A percentile compares a stretch with the other conserved stretches of the same genome.
phyloP scores from a whole-genome alignment of 2,797 vertebrate species.

The Cirrhinus molitorella region DNA sequence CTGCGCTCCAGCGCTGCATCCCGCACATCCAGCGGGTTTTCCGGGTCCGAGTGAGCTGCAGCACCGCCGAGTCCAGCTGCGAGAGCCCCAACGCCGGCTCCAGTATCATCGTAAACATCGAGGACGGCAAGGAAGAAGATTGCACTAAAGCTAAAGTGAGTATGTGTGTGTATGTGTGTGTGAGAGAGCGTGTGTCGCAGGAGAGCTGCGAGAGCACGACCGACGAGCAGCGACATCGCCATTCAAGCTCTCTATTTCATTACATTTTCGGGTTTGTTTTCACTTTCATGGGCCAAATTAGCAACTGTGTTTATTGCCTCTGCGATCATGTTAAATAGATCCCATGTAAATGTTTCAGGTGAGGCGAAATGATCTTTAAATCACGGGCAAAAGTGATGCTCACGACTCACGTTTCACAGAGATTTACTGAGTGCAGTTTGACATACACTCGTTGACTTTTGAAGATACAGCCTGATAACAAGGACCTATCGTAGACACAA shows the following conservation, averaged over 20 bases:
- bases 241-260: background rate
- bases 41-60: slow-evolving; percentile 66
- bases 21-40: slow-evolving; percentile 69
- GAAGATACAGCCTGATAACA: background rate
- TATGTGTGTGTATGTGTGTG: slow-evolving; percentile 45
- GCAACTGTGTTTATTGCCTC: background rate
- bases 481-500: background rate
- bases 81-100: slow-evolving; percentile 75
- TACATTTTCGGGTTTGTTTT: background rate
- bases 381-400: slow-evolving; percentile 38
- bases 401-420: slow-evolving; percentile 54
- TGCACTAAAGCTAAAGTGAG: slow-evolving; percentile 79
- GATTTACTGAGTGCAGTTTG: slow-evolving; percentile 29
- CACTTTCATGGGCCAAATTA: background rate
- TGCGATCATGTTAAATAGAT: background rate
- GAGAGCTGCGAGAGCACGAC: slow-evolving; percentile 25
- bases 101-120: slow-evolving; percentile 62
- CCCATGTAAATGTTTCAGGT: background rate
- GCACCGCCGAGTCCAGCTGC: slow-evolving; percentile 73
- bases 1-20: slow-evolving; percentile 68
- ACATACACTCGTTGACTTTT: slow-evolving; percentile 5
- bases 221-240: background rate
- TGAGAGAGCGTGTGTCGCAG: slow-evolving; percentile 32
- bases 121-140: slow-evolving; percentile 77
- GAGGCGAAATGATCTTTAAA: background rate